Conservation (phyloP, 2,797 vertebrate species). For the Mus spretus region DNA sequence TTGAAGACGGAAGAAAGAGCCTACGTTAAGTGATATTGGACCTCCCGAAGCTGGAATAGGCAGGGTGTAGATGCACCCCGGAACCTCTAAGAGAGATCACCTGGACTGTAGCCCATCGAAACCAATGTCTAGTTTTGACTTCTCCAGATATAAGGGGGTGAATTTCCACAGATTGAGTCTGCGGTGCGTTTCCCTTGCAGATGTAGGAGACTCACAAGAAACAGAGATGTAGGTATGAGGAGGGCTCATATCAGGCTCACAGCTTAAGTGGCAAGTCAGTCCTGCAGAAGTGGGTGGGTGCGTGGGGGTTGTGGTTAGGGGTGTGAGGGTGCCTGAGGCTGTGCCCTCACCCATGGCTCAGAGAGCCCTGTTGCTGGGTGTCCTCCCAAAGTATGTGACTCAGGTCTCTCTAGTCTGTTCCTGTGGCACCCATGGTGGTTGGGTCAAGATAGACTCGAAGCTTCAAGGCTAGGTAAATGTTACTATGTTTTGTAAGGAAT, state of each 20-base stretch:
- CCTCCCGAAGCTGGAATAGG: neutral
- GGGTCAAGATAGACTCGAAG: neutral
- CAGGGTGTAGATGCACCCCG: accelerated
- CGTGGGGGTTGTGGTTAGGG: no score
- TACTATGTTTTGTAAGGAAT: neutral
- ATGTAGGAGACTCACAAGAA: neutral
- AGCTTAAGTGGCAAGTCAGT: neutral
- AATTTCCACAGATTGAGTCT: neutral
- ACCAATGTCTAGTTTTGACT: neutral
- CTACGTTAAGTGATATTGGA: neutral
- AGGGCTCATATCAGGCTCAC: neutral
- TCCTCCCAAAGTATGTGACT: neutral
- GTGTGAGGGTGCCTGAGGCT: neutral
- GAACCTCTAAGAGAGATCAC: no score
- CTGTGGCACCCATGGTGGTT: neutral
- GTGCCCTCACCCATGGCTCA: no score
- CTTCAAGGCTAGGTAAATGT: neutral
- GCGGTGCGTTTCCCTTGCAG: no score
- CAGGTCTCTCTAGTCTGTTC: neutral
- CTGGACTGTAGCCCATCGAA: neutral
- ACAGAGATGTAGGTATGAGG: neutral
- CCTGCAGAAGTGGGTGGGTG: no score
- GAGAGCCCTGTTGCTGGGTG: neutral
- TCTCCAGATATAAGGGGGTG: neutral
- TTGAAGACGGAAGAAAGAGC: neutral